Percentiles rank a stretch among this genome's conserved stretches.
Conservation (phyloP, 2,888 invertebrate genomes). For the Drosophila mayaguana region DNA sequence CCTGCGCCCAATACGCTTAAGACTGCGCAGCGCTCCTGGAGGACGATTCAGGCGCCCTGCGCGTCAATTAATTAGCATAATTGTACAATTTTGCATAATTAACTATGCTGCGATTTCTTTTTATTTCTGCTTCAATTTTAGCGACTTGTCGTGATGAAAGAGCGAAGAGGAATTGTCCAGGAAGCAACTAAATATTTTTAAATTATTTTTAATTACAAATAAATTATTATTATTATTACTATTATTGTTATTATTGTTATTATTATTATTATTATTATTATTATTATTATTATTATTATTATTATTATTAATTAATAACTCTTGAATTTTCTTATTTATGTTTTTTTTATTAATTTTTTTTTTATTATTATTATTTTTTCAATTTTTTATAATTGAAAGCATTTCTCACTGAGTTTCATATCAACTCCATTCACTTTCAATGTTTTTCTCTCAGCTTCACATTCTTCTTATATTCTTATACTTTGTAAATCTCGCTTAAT, state of each 20-base stretch:
- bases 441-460: not conserved
- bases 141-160: not conserved
- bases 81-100: constrained; percentile 80
- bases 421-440: not conserved
- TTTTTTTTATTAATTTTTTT: too few species aligned
- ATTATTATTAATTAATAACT: too few species aligned
- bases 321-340: too few species aligned
- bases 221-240: too few species aligned
- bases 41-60: not conserved
- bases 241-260: too few species aligned
- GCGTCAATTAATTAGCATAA: constrained; percentile 79
- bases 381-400: too few species aligned
- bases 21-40: constrained; percentile 17
- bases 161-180: not conserved
- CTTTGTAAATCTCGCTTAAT: constrained; percentile 14
- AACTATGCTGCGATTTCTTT: constrained; percentile 42
- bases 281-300: too few species aligned
- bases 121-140: constrained; percentile 9
- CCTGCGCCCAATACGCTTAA: constrained; percentile 9
- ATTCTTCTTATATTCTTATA: not conserved
- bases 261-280: too few species aligned
- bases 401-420: too few species aligned
- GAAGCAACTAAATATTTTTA: not conserved
- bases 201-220: too few species aligned
- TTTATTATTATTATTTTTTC: too few species aligned